A percentile compares a stretch with the other conserved stretches of the same genome.
Evolutionary conservation across 2,888 invertebrate species (phyloP).

Genomic region (Aphrophora alni): DNA sequence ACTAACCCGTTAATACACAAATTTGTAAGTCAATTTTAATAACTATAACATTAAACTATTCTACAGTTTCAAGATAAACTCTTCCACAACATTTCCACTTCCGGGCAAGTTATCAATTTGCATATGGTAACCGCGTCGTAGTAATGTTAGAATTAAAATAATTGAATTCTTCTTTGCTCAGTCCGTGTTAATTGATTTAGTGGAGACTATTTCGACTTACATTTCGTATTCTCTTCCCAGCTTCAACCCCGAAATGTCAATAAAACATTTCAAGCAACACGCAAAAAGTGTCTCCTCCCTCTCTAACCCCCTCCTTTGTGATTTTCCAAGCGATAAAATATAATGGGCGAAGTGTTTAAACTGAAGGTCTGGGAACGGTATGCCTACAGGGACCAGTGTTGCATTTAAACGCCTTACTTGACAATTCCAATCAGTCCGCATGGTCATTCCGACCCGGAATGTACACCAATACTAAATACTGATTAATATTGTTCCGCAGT

Average conservation of each 20-base stretch:
- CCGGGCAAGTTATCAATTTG: not conserved
- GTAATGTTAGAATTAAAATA: not conserved
- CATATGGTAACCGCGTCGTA: not conserved
- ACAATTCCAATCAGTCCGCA: not conserved
- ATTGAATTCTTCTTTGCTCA: constrained; percentile 2
- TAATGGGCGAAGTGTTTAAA: constrained; percentile 20
- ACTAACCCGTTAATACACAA: too few relatives aligned
- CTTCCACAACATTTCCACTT: not conserved
- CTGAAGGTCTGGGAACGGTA: not conserved
- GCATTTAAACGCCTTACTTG: constrained; percentile 6
- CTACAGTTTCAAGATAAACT: too few relatives aligned
- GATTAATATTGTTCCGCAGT: not conserved
- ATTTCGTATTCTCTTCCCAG: not conserved
- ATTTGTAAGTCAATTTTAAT: too few relatives aligned
- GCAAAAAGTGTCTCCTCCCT: not conserved
- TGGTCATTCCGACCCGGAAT: not conserved
- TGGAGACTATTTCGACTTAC: not conserved
- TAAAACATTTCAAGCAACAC: constrained; percentile 6
- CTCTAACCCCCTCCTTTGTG: constrained; percentile 9
- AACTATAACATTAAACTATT: too few relatives aligned
- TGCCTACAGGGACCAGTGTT: constrained; percentile 6
- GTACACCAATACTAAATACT: not conserved
- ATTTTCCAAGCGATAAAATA: constrained; percentile 39
- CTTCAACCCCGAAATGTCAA: not conserved
- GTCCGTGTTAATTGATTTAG: not conserved